phyloP scores from a whole-genome alignment of 1,140 invertebrate species.

The Rhizoglyphus robini region DNA sequence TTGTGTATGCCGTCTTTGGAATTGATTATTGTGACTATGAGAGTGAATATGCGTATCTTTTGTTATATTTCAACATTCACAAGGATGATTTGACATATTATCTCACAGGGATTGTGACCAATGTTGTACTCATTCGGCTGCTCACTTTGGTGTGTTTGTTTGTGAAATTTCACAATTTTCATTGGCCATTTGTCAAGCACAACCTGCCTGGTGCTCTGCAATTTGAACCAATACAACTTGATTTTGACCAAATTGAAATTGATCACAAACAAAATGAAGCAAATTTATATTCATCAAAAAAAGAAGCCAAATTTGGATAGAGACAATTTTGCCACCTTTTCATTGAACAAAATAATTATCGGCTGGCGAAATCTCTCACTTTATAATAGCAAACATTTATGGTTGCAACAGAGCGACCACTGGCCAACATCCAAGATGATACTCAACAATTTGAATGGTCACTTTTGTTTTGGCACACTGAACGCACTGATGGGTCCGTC shows the following conservation, averaged over 20 bases:
- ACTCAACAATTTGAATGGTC: neutral
- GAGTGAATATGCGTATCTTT: neutral
- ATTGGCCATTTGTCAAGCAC: too few relatives aligned
- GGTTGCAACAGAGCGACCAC: neutral
- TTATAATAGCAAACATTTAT: neutral
- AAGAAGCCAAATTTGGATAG: too few relatives aligned
- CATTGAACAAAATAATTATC: neutral
- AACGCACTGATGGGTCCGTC: conserved; percentile 47
- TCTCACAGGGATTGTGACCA: neutral
- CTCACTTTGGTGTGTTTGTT: too few relatives aligned
- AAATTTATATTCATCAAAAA: neutral
- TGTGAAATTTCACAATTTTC: too few relatives aligned
- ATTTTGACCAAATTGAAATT: too few relatives aligned
- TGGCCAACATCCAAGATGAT: neutral
- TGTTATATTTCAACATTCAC: too few relatives aligned
- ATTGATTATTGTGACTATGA: neutral
- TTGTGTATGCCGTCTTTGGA: neutral
- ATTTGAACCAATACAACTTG: too few relatives aligned
- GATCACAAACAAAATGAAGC: neutral
- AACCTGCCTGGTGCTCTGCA: too few relatives aligned
- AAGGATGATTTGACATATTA: neutral
- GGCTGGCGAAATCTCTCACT: neutral
- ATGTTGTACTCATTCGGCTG: neutral
- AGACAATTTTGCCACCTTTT: too few relatives aligned
- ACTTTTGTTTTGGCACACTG: conserved; percentile 24